Evolutionary conservation across 2,888 invertebrate species (phyloP), one percentile per base, ranked within the genome.

Genomic region (Drosophila stalkeri): DNA sequence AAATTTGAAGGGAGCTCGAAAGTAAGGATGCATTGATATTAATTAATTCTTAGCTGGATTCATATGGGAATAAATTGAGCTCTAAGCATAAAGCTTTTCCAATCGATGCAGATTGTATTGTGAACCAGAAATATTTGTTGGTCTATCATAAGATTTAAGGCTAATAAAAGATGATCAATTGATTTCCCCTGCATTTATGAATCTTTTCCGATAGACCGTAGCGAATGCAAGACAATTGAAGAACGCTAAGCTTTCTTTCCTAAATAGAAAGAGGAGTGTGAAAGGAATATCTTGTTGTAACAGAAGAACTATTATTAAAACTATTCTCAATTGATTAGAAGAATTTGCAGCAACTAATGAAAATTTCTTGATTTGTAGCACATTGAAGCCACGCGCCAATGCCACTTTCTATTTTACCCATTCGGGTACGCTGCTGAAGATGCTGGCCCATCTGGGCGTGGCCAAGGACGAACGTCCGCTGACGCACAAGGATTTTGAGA

Each of bases 341-440:
- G 27, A 27, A 27, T 27, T 27, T 27, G 6, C 27, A 27, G 5
- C 27, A 27, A 27, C 27, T 3, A 8, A 8, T 39, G 2, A 14
- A 23, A 14, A 14, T n/a, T 41, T 35, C 55, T 49, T 41, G 8
- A 6, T 8, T n/a, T 63, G 11, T 46, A 92, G 92, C 66, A 86
- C 87, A n/a, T 31, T 37, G 33, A 56, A 16, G 51, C 67, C 54
- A 14, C 65, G 82, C 33, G 75, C 74, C 65, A 93, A 93, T 76
- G 94, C 95, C 35, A 94, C 95, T 35, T 95, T 96, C 77, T 95
- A 97, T 85, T 97, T 97, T 90, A 95, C 97, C 0, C 97, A 98
- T 93, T 97, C 97, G 1, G 97, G 97, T 4, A 96, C 97, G 0
- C 90, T 97, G 49, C 93, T 97, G 37, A 98, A 97, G 93, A 91